These are phyloP conservation scores for Tachyglossus aculeatus DNA, from an alignment of 2,797 vertebrate genomes.

Conservation along the genomic window DNA sequence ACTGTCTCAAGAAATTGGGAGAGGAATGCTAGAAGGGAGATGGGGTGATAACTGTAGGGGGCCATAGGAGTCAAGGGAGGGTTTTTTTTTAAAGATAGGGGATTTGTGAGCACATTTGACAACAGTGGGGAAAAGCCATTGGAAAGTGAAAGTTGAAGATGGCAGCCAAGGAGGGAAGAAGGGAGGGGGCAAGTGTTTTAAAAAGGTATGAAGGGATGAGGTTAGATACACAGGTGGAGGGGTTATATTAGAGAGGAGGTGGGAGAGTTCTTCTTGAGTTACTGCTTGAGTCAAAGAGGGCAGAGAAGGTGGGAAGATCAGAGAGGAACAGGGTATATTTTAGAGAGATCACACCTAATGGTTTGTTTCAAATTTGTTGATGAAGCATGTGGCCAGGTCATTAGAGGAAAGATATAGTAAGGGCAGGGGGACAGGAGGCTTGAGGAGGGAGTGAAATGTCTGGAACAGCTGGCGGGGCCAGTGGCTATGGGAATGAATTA, in stretches of 20 bases:
- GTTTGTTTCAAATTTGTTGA: background rate
- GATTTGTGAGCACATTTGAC: background rate
- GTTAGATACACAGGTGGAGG: accelerated
- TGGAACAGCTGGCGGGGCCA: background rate
- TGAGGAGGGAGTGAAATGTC: background rate
- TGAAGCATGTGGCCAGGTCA: background rate
- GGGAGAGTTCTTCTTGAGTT: no score
- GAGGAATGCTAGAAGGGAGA: background rate
- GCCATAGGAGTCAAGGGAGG: no score
- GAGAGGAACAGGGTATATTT: background rate
- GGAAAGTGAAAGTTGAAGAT: background rate
- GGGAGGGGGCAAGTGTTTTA: accelerated
- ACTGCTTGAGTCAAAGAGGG: no score
- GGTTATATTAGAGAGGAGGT: accelerated
- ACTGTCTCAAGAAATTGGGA: background rate
- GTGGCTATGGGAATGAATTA: no score
- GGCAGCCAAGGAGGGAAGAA: no score
- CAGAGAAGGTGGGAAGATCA: background rate
- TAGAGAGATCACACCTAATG: background rate
- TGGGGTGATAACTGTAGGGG: background rate
- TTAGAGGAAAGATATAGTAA: background rate
- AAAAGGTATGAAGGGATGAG: accelerated
- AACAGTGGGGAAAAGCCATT: background rate
- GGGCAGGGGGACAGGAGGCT: background rate
- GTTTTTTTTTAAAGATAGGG: background rate